A percentile compares a stretch with the other conserved stretches of the same genome.
phyloP scores from a whole-genome alignment of 2,113 vertebrate species.

The Hyla sarda region DNA sequence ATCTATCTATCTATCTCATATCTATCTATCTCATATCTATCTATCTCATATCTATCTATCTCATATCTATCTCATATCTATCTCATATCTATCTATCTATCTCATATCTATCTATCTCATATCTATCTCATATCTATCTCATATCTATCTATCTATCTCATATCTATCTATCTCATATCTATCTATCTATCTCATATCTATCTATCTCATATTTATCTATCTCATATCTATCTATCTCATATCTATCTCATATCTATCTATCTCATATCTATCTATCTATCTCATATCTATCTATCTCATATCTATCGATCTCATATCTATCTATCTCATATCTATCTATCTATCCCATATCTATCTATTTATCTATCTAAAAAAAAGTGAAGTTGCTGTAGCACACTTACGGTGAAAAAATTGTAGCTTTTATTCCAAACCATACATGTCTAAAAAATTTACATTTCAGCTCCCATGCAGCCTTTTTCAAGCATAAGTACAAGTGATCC shows the following conservation, averaged over 20 bases:
- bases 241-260: not conserved
- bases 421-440: too few relatives aligned
- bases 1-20: constrained; percentile 1
- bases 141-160: not conserved
- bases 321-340: not conserved
- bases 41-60: not conserved
- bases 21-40: too few relatives aligned
- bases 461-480: too few relatives aligned
- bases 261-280: not conserved
- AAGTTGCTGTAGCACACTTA: too few relatives aligned
- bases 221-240: not conserved
- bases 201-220: not conserved
- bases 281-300: not conserved
- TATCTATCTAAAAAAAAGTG: constrained; percentile 4
- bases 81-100: not conserved
- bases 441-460: too few relatives aligned
- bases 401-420: too few relatives aligned
- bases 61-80: not conserved
- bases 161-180: not conserved
- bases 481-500: too few relatives aligned
- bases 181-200: not conserved
- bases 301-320: not conserved
- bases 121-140: too few relatives aligned
- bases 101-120: not conserved
- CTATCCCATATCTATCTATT: not conserved